Conservation (phyloP, 2,113 vertebrate species). For the Rhinogobius similis region DNA sequence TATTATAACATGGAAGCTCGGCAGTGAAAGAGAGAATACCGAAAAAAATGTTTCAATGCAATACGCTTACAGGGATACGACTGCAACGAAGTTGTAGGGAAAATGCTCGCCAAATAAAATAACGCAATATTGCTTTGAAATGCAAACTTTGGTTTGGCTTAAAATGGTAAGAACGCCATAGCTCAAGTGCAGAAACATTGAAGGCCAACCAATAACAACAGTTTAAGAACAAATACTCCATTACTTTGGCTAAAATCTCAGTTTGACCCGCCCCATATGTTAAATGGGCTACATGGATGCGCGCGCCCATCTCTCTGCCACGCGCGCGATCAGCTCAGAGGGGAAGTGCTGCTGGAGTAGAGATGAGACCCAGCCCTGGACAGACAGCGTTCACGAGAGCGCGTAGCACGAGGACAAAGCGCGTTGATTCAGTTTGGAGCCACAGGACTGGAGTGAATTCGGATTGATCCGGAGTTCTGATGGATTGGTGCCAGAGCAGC, state of each 20-base stretch:
- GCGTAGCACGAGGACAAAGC: slow-evolving; percentile 44
- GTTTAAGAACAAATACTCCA: neutral
- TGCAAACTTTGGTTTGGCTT: neutral
- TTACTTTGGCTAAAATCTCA: neutral
- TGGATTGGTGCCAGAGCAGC: slow-evolving; percentile 79
- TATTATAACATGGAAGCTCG: neutral
- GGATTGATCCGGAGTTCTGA: slow-evolving; percentile 69
- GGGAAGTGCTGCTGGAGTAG: slow-evolving; percentile 76
- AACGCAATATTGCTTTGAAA: neutral
- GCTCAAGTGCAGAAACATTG: neutral
- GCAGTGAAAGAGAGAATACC: neutral
- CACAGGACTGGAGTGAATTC: slow-evolving; percentile 41
- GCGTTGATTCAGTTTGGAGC: slow-evolving; percentile 31
- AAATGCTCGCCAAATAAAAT: neutral
- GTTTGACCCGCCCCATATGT: slow-evolving; percentile 54
- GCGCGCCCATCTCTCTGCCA: slow-evolving; percentile 63
- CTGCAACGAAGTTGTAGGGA: neutral
- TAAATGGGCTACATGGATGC: slow-evolving; percentile 56
- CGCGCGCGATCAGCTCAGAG: slow-evolving; percentile 68
- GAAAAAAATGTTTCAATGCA: no score
- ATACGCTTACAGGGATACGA: no score
- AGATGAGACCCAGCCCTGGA: slow-evolving; percentile 68
- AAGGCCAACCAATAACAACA: neutral
- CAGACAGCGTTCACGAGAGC: slow-evolving; percentile 52
- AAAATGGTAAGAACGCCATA: neutral